Percentiles rank a stretch among this genome's conserved stretches.
Conservation (phyloP, 2,113 vertebrate genomes). For the Oreochromis tanganicae region DNA sequence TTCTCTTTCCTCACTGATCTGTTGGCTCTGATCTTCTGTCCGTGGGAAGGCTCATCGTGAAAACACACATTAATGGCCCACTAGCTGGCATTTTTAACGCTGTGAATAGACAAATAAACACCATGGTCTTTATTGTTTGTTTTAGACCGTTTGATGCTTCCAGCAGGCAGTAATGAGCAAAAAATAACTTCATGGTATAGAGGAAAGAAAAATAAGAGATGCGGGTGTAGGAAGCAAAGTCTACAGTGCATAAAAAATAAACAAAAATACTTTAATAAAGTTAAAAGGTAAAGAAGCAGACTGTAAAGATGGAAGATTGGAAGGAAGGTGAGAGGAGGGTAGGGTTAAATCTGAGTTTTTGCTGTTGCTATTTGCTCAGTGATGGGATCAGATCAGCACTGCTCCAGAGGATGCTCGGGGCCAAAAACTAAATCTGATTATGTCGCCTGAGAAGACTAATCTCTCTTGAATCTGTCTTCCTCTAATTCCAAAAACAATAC, state of each 20-base stretch:
- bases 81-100: background rate
- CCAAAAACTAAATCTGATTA: slow-evolving; percentile 62
- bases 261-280: background rate
- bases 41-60: slow-evolving; percentile 13
- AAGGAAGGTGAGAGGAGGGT: background rate
- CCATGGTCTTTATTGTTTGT: slow-evolving; percentile 17
- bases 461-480: slow-evolving; percentile 48
- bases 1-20: slow-evolving; percentile 18
- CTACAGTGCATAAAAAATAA: background rate
- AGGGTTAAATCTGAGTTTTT: background rate
- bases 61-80: background rate
- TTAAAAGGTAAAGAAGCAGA: background rate
- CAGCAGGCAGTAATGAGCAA: slow-evolving; percentile 36
- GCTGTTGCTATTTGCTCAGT: slow-evolving; percentile 25
- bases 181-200: background rate
- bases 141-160: slow-evolving; percentile 5
- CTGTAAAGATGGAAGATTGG: background rate
- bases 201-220: background rate
- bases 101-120: slow-evolving; percentile 1
- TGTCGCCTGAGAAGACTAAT: slow-evolving; percentile 63
- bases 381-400: slow-evolving; percentile 50
- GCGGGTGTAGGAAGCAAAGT: background rate
- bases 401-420: slow-evolving; percentile 44
- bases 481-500: slow-evolving; percentile 58
- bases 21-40: slow-evolving; percentile 14